These are phyloP conservation scores for Pseudomyrmex gracilis DNA, from an alignment of 1,140 invertebrate species.

Conservation along the genomic window DNA sequence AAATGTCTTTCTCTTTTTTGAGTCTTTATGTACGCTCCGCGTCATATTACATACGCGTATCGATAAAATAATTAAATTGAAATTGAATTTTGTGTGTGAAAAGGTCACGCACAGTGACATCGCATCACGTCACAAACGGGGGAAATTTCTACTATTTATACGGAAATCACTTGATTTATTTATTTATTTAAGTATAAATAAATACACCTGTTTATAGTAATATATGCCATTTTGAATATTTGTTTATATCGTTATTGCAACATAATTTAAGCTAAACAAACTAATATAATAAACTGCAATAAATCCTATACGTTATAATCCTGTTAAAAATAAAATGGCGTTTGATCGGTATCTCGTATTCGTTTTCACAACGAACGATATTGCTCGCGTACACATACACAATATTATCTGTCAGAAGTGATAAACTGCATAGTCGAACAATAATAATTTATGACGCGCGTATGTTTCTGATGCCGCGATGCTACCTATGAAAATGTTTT, in stretches of 20 bases:
- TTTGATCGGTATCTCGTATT: not conserved
- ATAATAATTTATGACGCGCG: slow-evolving; percentile 17
- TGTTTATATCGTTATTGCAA: not conserved
- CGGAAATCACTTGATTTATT: not conserved
- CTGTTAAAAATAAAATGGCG: not conserved
- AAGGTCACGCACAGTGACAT: not conserved
- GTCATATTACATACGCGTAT: not conserved
- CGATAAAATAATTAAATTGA: not conserved
- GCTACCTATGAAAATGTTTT: slow-evolving; percentile 27
- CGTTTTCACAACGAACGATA: not conserved
- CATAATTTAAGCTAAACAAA: not conserved
- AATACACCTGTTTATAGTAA: not conserved
- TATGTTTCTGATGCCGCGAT: slow-evolving; percentile 12
- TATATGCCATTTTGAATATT: not conserved
- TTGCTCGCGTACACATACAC: not conserved
- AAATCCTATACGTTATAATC: not conserved
- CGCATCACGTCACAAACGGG: not conserved
- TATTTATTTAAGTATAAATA: not conserved
- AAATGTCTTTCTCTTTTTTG: not conserved
- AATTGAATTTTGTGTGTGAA: not conserved
- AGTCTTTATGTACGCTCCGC: not conserved
- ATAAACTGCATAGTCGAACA: not conserved
- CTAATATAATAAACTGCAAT: not conserved
- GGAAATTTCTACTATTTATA: not conserved
- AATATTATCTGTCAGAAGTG: not conserved